A percentile compares a stretch with the other conserved stretches of the same genome.
These are phyloP conservation scores for Gallinago solitaria DNA, from an alignment of 2,797 vertebrate species.

Conservation along the genomic window DNA sequence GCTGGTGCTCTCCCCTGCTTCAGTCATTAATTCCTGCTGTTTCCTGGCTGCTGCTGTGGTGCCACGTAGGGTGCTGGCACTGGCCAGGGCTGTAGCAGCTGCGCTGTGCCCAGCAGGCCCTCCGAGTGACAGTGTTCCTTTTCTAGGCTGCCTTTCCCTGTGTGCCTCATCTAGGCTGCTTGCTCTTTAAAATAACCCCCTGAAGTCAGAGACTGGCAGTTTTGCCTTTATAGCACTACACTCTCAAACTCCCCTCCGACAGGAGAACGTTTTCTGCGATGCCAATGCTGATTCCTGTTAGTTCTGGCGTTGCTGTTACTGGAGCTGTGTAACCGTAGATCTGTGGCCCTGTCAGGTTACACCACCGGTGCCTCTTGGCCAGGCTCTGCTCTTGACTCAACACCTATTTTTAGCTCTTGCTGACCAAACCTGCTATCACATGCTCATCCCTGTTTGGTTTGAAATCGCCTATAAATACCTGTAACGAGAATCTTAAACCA, in stretches of 20 bases:
- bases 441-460: conserved; percentile 12
- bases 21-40: not conserved
- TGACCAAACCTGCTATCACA: conserved; percentile 16
- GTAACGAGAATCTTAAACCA: not conserved
- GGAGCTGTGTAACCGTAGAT: not conserved
- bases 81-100: not conserved
- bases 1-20: not conserved
- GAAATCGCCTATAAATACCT: conserved; percentile 1
- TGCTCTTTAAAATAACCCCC: not conserved
- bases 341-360: not conserved
- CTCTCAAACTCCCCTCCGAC: not conserved
- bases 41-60: not conserved
- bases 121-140: not conserved
- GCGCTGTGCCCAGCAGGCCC: not conserved
- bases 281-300: not conserved
- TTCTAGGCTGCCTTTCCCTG: not conserved
- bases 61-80: not conserved
- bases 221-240: rapidly evolving
- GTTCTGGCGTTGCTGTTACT: not conserved
- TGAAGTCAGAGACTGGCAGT: not conserved
- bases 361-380: not conserved
- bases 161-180: not conserved
- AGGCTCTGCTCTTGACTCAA: not conserved
- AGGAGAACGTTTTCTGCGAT: not conserved
- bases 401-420: conserved; percentile 49